These are phyloP conservation scores for Chionis minor DNA, from an alignment of 2,113 vertebrate species.

Conservation along the genomic window DNA sequence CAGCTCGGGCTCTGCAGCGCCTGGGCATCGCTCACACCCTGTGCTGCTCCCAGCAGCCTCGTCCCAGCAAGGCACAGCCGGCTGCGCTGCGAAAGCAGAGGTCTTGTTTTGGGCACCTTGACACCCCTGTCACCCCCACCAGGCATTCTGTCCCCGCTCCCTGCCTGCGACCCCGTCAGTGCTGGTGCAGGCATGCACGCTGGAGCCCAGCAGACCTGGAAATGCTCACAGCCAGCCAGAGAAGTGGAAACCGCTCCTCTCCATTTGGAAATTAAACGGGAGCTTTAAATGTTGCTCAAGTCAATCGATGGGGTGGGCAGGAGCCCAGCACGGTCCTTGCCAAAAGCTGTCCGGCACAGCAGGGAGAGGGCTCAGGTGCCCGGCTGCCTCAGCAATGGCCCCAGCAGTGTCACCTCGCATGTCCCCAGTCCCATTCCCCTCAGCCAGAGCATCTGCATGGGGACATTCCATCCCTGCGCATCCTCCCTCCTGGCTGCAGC, in stretches of 20 bases:
- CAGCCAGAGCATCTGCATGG: neutral
- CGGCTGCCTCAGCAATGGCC: neutral
- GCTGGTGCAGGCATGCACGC: neutral
- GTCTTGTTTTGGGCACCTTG: neutral
- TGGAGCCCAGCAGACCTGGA: neutral
- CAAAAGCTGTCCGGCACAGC: neutral
- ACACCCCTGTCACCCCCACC: neutral
- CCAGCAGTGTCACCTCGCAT: neutral
- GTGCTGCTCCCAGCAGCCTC: accelerated
- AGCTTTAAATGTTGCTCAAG: conserved; percentile 28
- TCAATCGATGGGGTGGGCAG: conserved; percentile 1
- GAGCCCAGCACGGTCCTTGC: neutral
- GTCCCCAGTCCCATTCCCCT: neutral
- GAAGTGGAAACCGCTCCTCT: neutral
- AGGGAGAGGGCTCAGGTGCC: neutral
- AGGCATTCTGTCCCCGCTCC: no score
- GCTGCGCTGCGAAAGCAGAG: accelerated
- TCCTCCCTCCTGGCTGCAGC: neutral
- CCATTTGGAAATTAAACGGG: conserved; percentile 52
- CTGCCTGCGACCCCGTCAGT: accelerated
- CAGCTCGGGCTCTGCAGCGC: neutral
- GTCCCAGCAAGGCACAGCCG: neutral
- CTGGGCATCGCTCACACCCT: neutral
- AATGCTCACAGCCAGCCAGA: neutral
- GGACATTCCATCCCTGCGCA: no score